phyloP scores from a whole-genome alignment of 2,888 invertebrate species.

The Eilema depressum region DNA sequence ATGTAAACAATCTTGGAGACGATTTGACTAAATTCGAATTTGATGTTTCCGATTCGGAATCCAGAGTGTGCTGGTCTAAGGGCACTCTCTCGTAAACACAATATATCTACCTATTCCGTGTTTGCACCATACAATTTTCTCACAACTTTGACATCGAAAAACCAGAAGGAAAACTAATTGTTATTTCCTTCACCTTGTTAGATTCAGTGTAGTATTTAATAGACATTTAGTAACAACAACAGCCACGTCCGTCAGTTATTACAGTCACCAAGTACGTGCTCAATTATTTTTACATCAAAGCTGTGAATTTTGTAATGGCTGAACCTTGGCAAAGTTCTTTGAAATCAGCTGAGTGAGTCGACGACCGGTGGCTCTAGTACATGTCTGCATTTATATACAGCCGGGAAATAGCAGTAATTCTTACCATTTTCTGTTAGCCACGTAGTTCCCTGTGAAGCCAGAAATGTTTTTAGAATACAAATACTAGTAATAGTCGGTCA shows the following conservation, averaged over 20 bases:
- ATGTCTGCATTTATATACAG: background rate
- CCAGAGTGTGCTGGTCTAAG: background rate
- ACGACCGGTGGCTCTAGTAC: background rate
- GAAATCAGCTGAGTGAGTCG: conserved; percentile 16
- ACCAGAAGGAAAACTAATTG: conserved; percentile 12
- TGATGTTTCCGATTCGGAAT: too few relatives aligned
- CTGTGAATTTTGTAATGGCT: conserved; percentile 66
- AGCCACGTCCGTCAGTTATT: conserved; percentile 60
- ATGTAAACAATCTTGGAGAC: background rate
- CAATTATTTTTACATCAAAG: conserved; percentile 74
- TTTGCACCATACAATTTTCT: background rate
- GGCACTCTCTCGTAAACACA: background rate
- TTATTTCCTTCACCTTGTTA: conserved; percentile 24
- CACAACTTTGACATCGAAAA: background rate
- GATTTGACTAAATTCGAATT: background rate
- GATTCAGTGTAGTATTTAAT: conserved; percentile 38
- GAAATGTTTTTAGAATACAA: background rate
- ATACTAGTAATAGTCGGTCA: background rate
- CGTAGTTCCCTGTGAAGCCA: background rate
- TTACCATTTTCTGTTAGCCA: background rate
- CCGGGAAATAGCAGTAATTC: background rate
- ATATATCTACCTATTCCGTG: background rate
- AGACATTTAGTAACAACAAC: conserved; percentile 57
- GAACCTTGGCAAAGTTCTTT: conserved; percentile 58
- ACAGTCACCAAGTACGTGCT: conserved; percentile 65